A percentile compares a stretch with the other conserved stretches of the same genome.
These are phyloP conservation scores for Rhagologus leucostigma DNA, from an alignment of 2,113 vertebrate genomes.

Conservation along the genomic window DNA sequence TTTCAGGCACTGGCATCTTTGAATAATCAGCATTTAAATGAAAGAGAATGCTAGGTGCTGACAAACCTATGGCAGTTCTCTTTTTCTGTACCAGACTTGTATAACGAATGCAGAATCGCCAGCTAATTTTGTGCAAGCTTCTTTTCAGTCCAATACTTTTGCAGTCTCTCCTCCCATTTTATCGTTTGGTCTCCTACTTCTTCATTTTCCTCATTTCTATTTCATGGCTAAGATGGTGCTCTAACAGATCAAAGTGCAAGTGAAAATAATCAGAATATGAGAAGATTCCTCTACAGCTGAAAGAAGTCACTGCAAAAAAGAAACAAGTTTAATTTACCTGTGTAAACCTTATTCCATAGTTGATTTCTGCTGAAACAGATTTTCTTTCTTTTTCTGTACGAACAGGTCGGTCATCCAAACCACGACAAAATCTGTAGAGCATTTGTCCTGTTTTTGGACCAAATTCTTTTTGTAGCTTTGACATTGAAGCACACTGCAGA, in stretches of 20 bases:
- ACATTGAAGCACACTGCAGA: slow-evolving; percentile 88
- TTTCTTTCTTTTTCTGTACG: slow-evolving; percentile 93
- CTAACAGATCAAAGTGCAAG: slow-evolving; percentile 41
- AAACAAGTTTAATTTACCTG: slow-evolving; percentile 71
- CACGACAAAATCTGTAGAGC: slow-evolving; percentile 92
- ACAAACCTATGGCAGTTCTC: slow-evolving; percentile 44
- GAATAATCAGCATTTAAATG: slow-evolving; percentile 4
- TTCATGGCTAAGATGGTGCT: slow-evolving; percentile 25
- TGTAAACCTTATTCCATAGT: slow-evolving; percentile 96
- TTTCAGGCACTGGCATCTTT: not conserved
- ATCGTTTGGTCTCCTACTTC: slow-evolving; percentile 31
- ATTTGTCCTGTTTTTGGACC: slow-evolving; percentile 94
- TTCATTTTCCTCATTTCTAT: slow-evolving; percentile 36
- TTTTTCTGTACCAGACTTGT: slow-evolving; percentile 23
- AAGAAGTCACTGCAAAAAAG: not conserved
- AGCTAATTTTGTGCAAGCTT: slow-evolving; percentile 47
- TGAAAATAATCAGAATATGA: slow-evolving; percentile 33
- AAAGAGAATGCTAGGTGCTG: slow-evolving; percentile 30
- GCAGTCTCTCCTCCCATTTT: slow-evolving; percentile 34
- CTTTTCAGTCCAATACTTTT: slow-evolving; percentile 37
- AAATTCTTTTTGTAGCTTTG: slow-evolving; percentile 92
- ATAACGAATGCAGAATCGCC: slow-evolving; percentile 19
- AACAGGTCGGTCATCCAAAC: slow-evolving; percentile 92
- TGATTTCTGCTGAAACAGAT: slow-evolving; percentile 97
- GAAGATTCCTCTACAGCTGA: not conserved